phyloP scores from a whole-genome alignment of 2,113 vertebrate genomes.

The Hemibagrus wyckioides region DNA sequence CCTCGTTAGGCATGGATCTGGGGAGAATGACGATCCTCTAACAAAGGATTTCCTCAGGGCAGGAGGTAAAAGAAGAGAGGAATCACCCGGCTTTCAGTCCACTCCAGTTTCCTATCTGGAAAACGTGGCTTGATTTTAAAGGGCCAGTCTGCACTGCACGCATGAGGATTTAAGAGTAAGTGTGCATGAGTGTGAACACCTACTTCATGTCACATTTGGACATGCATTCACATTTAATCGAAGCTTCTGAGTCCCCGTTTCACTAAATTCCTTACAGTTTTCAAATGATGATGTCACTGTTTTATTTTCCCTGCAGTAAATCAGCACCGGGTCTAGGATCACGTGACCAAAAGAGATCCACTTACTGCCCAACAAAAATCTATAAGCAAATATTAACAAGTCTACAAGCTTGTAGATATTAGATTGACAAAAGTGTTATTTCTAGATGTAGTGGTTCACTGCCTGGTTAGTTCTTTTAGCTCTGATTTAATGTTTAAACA shows the following conservation, averaged over 20 bases:
- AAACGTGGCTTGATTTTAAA: constrained; percentile 65
- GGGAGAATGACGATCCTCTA: constrained; percentile 27
- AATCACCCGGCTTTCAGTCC: constrained; percentile 29
- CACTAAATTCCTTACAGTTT: neutral
- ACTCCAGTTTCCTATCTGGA: constrained; percentile 35
- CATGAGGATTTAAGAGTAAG: constrained; percentile 68
- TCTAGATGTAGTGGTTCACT: neutral
- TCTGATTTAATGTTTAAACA: neutral
- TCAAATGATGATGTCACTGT: neutral
- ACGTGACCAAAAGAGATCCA: neutral
- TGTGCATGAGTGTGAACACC: constrained; percentile 20
- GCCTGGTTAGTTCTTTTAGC: neutral
- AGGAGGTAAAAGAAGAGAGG: constrained; percentile 53
- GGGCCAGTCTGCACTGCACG: constrained; percentile 55
- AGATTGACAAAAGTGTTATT: neutral
- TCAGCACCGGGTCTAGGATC: neutral
- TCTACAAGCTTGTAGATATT: neutral
- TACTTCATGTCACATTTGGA: neutral
- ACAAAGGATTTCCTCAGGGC: constrained; percentile 57
- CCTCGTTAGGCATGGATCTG: neutral
- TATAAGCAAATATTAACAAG: neutral
- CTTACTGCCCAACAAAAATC: neutral
- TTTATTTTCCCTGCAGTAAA: neutral
- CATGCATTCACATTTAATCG: neutral
- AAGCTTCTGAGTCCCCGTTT: too few relatives aligned